These are phyloP conservation scores for Drosophila vallismaia DNA, from an alignment of 2,888 invertebrate species.

Conservation along the genomic window DNA sequence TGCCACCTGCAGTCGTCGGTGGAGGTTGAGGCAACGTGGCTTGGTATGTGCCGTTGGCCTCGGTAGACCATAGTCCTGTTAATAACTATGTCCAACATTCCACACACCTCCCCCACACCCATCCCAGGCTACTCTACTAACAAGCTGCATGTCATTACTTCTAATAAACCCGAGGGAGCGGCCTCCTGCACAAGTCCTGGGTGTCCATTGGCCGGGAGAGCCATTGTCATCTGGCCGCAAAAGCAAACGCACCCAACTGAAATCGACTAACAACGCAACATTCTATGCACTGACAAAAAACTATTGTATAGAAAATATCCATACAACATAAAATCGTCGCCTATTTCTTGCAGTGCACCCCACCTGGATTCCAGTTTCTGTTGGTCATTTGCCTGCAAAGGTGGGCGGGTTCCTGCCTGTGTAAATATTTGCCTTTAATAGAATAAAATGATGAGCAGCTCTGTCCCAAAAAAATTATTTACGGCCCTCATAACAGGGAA, in stretches of 20 bases:
- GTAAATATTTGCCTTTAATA: conserved; percentile 78
- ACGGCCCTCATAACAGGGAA: conserved; percentile 45
- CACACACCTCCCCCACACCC: conserved; percentile 7
- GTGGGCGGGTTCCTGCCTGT: conserved; percentile 38
- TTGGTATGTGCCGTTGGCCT: conserved; percentile 26
- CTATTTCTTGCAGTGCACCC: conserved; percentile 4
- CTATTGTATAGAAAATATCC: too few relatives aligned
- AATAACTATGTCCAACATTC: conserved; percentile 35
- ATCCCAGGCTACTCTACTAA: conserved; percentile 30
- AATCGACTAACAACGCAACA: conserved; percentile 27
- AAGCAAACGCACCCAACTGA: conserved; percentile 35
- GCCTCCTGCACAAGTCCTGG: conserved; percentile 22
- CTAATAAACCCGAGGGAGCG: conserved; percentile 63
- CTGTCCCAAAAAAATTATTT: conserved; percentile 52
- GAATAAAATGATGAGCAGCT: conserved; percentile 73
- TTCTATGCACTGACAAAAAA: background rate
- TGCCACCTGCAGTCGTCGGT: conserved; percentile 27
- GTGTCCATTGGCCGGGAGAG: conserved; percentile 34
- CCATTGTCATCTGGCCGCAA: conserved; percentile 31
- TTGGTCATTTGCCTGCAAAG: conserved; percentile 43
- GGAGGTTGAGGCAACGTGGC: background rate
- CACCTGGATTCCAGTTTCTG: conserved; percentile 25
- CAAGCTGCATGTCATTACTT: conserved; percentile 67
- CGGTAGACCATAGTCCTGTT: conserved; percentile 37
- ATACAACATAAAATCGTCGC: too few relatives aligned